Conservation (phyloP, 2,113 vertebrate genomes). For the Thinocorus orbignyianus region DNA sequence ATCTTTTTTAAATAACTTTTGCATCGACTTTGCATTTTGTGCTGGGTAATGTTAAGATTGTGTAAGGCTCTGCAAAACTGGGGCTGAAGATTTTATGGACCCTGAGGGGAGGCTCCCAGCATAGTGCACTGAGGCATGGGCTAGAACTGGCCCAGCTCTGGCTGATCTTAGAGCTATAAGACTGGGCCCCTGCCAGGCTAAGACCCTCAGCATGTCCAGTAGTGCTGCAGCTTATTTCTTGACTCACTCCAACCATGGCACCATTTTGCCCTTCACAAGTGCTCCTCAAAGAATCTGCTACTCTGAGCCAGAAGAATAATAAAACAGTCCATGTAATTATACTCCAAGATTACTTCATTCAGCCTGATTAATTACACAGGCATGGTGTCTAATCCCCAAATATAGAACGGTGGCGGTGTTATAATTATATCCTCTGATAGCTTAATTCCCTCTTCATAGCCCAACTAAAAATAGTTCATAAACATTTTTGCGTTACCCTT, state of each 20-base stretch:
- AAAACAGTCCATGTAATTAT: background rate
- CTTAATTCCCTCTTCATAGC: background rate
- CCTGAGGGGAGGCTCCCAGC: background rate
- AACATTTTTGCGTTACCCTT: background rate
- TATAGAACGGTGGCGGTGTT: background rate
- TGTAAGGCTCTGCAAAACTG: background rate
- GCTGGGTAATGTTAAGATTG: background rate
- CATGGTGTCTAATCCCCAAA: background rate
- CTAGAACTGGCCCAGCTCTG: background rate
- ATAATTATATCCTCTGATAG: background rate
- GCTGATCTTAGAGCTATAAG: fast-evolving
- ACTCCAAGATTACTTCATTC: background rate
- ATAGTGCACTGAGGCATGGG: background rate
- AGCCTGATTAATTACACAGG: background rate
- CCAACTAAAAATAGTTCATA: slow-evolving; percentile 4
- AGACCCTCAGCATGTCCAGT: background rate
- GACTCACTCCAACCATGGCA: fast-evolving
- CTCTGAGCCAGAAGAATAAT: background rate
- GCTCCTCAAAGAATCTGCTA: background rate
- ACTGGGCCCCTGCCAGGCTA: background rate
- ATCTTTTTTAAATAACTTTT: background rate
- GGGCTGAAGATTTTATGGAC: background rate
- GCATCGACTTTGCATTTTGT: background rate
- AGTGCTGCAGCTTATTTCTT: background rate
- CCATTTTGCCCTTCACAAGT: background rate